These are phyloP conservation scores for Polydrusus cervinus DNA, from an alignment of 2,888 invertebrate genomes.

Conservation along the genomic window DNA sequence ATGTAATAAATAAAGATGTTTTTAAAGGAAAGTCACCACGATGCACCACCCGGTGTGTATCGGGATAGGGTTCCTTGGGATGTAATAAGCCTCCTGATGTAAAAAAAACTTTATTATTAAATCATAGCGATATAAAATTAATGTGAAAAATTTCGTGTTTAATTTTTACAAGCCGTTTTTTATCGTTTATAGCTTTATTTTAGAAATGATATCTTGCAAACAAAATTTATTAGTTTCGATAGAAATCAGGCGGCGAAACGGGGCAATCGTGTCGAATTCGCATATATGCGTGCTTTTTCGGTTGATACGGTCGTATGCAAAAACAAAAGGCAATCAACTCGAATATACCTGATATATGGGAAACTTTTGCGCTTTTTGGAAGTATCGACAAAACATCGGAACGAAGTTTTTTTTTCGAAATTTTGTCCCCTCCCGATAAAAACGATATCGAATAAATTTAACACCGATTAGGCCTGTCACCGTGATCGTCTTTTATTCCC, in stretches of 20 bases:
- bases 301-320: background rate
- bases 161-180: too few species aligned
- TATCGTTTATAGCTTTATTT: too few species aligned
- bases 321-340: background rate
- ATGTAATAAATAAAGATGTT: too few species aligned
- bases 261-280: background rate
- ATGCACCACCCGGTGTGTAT: too few species aligned
- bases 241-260: background rate
- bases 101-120: too few species aligned
- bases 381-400: constrained; percentile 23
- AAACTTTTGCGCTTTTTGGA: constrained; percentile 21
- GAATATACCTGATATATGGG: constrained; percentile 1
- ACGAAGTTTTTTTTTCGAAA: constrained; percentile 15
- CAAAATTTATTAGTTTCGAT: background rate
- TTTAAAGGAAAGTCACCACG: too few species aligned
- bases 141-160: too few species aligned
- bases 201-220: too few species aligned
- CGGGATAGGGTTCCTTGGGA: too few species aligned
- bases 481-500: constrained; percentile 5
- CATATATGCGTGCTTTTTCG: constrained; percentile 13
- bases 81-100: too few species aligned
- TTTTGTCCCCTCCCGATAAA: constrained; percentile 10
- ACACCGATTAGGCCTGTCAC: constrained; percentile 1
- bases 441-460: constrained; percentile 3
- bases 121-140: too few species aligned